These are phyloP conservation scores for Amphipoea lucens DNA, from an alignment of 2,888 invertebrate genomes.

Conservation along the genomic window DNA sequence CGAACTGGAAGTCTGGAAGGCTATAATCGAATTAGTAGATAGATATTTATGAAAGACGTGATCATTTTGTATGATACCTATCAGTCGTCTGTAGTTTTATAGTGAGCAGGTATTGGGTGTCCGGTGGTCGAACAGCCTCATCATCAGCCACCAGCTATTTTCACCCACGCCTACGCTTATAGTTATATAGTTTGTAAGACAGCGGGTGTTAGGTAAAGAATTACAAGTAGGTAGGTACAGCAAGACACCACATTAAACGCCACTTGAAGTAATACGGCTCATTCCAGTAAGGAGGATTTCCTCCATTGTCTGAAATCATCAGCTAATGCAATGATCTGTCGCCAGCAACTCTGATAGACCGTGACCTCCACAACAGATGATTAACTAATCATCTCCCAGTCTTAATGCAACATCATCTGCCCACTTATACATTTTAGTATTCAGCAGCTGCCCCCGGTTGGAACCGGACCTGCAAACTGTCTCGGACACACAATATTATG, in stretches of 20 bases:
- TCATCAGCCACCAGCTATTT: neutral
- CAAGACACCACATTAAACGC: constrained; percentile 33
- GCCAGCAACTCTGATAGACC: constrained; percentile 46
- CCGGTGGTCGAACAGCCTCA: neutral
- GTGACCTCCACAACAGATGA: constrained; percentile 54
- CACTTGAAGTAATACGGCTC: constrained; percentile 63
- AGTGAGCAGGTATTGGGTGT: neutral
- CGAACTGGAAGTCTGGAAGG: constrained; percentile 21
- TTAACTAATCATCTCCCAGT: constrained; percentile 46
- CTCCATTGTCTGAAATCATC: constrained; percentile 69
- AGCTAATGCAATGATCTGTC: constrained; percentile 57
- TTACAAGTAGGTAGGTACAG: neutral
- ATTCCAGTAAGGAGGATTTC: constrained; percentile 81
- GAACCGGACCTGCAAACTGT: constrained; percentile 9
- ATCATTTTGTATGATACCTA: constrained; percentile 1
- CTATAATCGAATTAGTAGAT: constrained; percentile 3
- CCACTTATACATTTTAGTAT: constrained; percentile 27
- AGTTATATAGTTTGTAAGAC: neutral
- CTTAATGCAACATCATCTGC: constrained; percentile 20
- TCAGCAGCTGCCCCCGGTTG: constrained; percentile 5
- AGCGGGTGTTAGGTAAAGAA: neutral
- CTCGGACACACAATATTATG: constrained; percentile 11
- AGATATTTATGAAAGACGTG: neutral
- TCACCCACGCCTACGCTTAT: neutral
- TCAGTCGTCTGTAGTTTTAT: neutral